Percentiles rank a stretch among this genome's conserved stretches.
phyloP scores from a whole-genome alignment of 2,113 vertebrate species.

The Phalacrocorax pelagicus region DNA sequence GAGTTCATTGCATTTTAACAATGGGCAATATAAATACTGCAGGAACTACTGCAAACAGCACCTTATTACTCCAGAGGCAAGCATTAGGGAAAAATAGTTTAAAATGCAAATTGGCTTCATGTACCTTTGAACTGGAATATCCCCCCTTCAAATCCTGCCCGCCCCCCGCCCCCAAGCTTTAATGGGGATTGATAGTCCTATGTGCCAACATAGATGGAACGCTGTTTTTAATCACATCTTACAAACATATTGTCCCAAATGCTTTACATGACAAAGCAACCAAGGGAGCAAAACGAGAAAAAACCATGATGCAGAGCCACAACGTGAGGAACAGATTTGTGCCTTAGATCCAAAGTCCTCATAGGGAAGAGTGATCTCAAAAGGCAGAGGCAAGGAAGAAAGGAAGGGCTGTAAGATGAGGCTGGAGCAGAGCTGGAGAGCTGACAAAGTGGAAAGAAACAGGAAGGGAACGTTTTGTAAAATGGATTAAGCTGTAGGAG shows the following conservation, averaged over 20 bases:
- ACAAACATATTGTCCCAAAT: neutral
- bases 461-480: neutral
- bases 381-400: neutral
- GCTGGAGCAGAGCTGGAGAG: neutral
- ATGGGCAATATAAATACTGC: neutral
- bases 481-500: slow-evolving; percentile 17
- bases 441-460: neutral
- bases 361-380: neutral
- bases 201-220: neutral
- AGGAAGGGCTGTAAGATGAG: neutral
- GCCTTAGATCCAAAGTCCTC: neutral
- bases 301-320: neutral
- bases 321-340: neutral
- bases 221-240: slow-evolving; percentile 38
- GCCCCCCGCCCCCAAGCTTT: neutral
- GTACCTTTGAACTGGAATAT: neutral
- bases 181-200: neutral
- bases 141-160: neutral
- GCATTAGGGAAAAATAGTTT: neutral
- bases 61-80: neutral
- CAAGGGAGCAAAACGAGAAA: neutral
- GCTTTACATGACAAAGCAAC: slow-evolving; percentile 10
- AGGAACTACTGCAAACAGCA: neutral
- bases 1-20: neutral
- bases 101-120: neutral